Percentiles rank a stretch among this genome's conserved stretches.
Conservation (phyloP, 2,113 vertebrate genomes). For the Oncorhynchus gorbuscha region DNA sequence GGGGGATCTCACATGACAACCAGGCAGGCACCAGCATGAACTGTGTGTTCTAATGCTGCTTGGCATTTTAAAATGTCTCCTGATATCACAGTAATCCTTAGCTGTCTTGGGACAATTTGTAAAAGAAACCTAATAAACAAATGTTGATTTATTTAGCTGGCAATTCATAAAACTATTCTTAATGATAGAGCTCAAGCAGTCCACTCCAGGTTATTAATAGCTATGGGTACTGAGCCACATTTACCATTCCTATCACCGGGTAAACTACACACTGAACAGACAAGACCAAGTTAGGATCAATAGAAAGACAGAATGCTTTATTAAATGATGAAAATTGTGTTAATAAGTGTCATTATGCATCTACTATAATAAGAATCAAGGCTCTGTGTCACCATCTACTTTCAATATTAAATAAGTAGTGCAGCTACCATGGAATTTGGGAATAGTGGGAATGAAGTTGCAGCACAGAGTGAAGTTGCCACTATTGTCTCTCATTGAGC, state of each 20-base stretch:
- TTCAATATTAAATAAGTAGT: too few species aligned
- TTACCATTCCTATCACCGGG: neutral
- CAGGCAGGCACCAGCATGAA: neutral
- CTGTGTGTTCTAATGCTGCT: conserved; percentile 1
- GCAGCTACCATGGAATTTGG: neutral
- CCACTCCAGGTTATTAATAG: conserved; percentile 1
- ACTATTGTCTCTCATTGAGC: neutral
- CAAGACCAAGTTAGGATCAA: neutral
- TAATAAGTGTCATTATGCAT: neutral
- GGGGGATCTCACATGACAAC: conserved; percentile 14
- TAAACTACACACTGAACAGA: neutral
- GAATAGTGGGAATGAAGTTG: neutral
- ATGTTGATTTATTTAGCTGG: neutral
- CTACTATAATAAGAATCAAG: neutral
- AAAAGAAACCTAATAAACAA: neutral
- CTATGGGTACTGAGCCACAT: neutral
- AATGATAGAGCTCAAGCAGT: neutral
- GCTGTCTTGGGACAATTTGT: neutral
- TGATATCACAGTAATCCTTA: neutral
- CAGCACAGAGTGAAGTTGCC: neutral
- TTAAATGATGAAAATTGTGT: neutral
- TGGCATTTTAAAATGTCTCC: neutral
- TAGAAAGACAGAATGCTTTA: neutral
- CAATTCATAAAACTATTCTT: neutral
- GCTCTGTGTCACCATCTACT: neutral